Evolutionary conservation across 1,140 invertebrate genomes (phyloP).

Genomic region (Halotydeus destructor): DNA sequence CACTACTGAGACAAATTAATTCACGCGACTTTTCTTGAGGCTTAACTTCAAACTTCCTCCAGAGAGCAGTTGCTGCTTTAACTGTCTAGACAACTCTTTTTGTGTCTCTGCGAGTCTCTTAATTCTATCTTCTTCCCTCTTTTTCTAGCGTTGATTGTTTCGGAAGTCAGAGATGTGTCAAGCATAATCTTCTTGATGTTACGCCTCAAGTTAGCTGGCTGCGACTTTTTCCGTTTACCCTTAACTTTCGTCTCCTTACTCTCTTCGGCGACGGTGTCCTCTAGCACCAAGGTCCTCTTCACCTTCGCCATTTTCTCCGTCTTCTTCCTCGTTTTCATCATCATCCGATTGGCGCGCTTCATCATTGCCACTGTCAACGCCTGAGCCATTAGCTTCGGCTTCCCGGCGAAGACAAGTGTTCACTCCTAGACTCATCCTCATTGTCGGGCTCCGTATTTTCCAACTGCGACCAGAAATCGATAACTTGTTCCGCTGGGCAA

Average conservation of each 20-base stretch:
- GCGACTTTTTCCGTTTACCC: conserved; percentile 9
- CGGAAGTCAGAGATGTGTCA: conserved; percentile 70
- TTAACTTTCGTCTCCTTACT: neutral
- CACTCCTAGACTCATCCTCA: no score
- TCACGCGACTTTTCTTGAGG: conserved; percentile 15
- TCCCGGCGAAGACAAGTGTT: neutral
- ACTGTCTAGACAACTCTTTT: conserved; percentile 15
- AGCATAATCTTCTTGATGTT: conserved; percentile 68
- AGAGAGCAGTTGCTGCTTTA: conserved; percentile 15
- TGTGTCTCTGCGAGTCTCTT: conserved; percentile 22
- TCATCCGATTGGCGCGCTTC: conserved; percentile 13
- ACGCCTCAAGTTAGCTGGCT: conserved; percentile 45
- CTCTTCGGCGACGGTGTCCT: conserved; percentile 1
- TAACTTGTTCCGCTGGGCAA: neutral
- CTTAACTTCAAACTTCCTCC: no score
- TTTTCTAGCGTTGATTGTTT: conserved; percentile 69
- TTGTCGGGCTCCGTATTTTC: neutral
- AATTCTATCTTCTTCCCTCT: conserved; percentile 66
- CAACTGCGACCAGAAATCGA: no score
- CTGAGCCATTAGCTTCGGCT: neutral
- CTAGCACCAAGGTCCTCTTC: conserved; percentile 19
- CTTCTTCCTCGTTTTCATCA: neutral
- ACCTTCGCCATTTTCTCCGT: conserved; percentile 12
- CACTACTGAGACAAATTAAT: conserved; percentile 16
- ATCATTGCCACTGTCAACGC: conserved; percentile 13